Conservation (phyloP, 2,113 vertebrate species). For the Brachionichthys hirsutus region DNA sequence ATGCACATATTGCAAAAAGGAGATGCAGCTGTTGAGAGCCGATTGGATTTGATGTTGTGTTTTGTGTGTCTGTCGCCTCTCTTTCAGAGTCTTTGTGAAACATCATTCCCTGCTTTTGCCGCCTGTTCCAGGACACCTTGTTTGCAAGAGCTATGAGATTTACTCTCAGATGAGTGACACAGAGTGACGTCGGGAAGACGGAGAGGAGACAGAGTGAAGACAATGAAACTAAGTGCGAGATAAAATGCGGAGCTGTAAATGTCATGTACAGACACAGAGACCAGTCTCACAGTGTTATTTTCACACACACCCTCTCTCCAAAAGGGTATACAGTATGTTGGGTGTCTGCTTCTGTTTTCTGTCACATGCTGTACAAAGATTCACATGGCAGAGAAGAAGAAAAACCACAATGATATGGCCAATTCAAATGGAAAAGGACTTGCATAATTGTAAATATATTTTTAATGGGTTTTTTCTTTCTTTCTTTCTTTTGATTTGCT, state of each 20-base stretch:
- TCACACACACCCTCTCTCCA: conserved; percentile 50
- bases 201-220: conserved; percentile 39
- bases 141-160: conserved; percentile 64
- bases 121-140: conserved; percentile 60
- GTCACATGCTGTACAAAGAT: conserved; percentile 69
- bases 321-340: conserved; percentile 64
- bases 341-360: conserved; percentile 66
- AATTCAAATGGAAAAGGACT: conserved; percentile 66
- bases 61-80: conserved; percentile 28
- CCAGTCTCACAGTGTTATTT: conserved; percentile 70
- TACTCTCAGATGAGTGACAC: conserved; percentile 52
- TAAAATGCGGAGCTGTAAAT: conserved; percentile 73
- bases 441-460: conserved; percentile 80
- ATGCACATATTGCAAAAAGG: background rate
- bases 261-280: conserved; percentile 78
- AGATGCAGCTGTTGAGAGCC: background rate
- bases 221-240: conserved; percentile 35
- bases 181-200: conserved; percentile 43
- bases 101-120: conserved; percentile 36
- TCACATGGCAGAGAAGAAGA: conserved; percentile 58
- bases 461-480: conserved; percentile 56
- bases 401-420: conserved; percentile 63
- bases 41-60: conserved; percentile 3
- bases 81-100: conserved; percentile 68
- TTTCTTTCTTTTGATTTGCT: conserved; percentile 75